A percentile compares a stretch with the other conserved stretches of the same genome.
Conservation (phyloP, 2,888 invertebrate species). For the Agrypnus murinus region DNA sequence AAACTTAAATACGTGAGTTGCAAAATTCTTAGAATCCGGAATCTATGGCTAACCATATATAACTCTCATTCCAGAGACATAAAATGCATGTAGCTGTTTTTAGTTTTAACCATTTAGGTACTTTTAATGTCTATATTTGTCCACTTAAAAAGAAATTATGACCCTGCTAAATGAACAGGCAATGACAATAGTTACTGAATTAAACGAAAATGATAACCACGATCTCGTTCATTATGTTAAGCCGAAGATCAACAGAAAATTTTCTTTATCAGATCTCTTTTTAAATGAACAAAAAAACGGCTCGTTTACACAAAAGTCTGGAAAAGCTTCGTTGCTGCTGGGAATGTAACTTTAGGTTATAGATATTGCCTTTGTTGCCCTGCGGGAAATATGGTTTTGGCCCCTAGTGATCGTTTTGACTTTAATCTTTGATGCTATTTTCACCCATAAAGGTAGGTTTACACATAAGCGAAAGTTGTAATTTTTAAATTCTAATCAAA, state of each 20-base stretch:
- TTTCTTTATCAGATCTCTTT: neutral
- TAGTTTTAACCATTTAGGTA: conserved; percentile 19
- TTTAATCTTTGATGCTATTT: conserved; percentile 17
- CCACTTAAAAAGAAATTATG: neutral
- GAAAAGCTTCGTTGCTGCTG: neutral
- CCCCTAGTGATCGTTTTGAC: conserved; percentile 9
- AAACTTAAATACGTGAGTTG: conserved; percentile 5
- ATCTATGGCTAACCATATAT: conserved; percentile 12
- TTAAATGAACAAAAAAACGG: neutral
- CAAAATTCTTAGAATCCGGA: conserved; percentile 25
- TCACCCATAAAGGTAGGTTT: no score
- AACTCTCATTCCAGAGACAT: conserved; percentile 1
- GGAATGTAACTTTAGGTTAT: conserved; percentile 19
- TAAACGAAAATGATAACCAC: no score
- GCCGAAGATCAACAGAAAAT: neutral
- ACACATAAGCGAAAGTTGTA: no score
- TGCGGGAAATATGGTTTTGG: conserved; percentile 13
- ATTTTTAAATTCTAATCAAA: no score
- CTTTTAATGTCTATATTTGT: conserved; percentile 27
- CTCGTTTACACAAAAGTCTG: neutral
- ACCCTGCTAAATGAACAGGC: neutral
- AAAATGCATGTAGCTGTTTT: conserved; percentile 18
- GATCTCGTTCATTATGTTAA: no score
- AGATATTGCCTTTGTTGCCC: conserved; percentile 22
- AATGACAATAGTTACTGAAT: no score